Base-by-base conservation (phyloP, 2,888 invertebrate genomes). In the Apodemia duryi region DNA sequence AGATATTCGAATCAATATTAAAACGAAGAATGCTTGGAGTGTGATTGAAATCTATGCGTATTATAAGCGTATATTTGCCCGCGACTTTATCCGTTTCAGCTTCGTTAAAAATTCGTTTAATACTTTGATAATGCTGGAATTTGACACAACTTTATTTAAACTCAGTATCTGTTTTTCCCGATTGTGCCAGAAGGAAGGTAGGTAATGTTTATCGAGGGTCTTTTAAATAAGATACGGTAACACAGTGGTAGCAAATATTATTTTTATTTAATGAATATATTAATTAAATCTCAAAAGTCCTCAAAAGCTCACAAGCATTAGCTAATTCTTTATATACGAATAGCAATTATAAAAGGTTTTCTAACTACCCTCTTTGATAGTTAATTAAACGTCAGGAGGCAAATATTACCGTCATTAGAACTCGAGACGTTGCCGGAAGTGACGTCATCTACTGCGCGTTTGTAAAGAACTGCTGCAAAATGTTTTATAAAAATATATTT, bases 361-460 rank as follows among this genome's bases (percentile, higher is more conserved):
- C 41, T 52, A 21, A 35, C 62, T 43, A 54, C 52, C 76, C 75
- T 80, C 80, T 86, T 86, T 85, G 85, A 86, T 86, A 85, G 87
- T 85, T 88, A 89, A 88, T 88, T 88, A 88, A 88, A 85, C 85
- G 87, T 86, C 85, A 84, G 80, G 79, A 78, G 80, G 81, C 85
- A 86, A 89, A 86, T 86, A 86, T 86, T 84, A 85, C 78, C 86
- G 83, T 85, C 88, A 86, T 88, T 88, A 86, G 83, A 79, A 83
- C 77, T 78, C 80, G 77, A 74, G 80, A 78, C 79, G 54, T 32
- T 29, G 54, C 54, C 54, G 54, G 54, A 54, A 29, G 54, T 54
- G 54, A 54, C 54, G 54, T 54, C 54, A 54, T 54, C 54, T 29
- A 28, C 54, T 29, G 32, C 32, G 32, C 57, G 57, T 57, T 57